Conservation (phyloP, 2,797 vertebrate species). For the Dendrocincla fuliginosa region DNA sequence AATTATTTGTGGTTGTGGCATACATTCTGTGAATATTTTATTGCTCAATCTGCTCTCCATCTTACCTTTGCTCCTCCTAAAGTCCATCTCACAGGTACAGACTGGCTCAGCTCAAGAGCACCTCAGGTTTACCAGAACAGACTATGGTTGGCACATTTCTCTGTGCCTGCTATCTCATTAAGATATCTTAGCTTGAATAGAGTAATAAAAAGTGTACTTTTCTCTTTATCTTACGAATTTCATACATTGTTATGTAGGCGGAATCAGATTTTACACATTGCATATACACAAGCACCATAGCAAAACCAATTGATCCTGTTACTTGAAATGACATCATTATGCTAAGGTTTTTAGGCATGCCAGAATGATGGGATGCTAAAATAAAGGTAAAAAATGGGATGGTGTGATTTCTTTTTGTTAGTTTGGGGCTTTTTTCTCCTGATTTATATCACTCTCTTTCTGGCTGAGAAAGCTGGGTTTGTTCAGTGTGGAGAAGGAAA, state of each 20-base stretch:
- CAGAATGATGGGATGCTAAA: background rate
- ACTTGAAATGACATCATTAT: slow-evolving; percentile 6
- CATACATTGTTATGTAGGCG: background rate
- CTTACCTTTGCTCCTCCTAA: slow-evolving; percentile 22
- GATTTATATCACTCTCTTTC: background rate
- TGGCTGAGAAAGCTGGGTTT: background rate
- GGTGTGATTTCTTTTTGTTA: background rate
- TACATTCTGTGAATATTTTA: slow-evolving; percentile 66
- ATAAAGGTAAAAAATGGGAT: background rate
- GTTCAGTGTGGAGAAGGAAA: background rate
- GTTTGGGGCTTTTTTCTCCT: background rate
- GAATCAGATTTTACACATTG: background rate
- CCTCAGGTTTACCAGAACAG: background rate
- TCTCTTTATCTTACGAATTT: background rate
- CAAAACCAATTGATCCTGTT: slow-evolving; percentile 16
- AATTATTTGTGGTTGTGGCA: slow-evolving; percentile 59
- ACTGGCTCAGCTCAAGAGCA: background rate
- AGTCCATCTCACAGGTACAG: background rate
- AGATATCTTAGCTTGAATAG: background rate
- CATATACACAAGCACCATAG: background rate
- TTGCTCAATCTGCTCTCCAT: slow-evolving; percentile 38
- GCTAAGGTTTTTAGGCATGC: background rate
- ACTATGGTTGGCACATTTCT: background rate
- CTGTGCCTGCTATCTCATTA: slow-evolving; percentile 8
- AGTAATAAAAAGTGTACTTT: slow-evolving; percentile 16